Conservation (phyloP, 2,888 invertebrate genomes). For the Drosophila fungiperda region DNA sequence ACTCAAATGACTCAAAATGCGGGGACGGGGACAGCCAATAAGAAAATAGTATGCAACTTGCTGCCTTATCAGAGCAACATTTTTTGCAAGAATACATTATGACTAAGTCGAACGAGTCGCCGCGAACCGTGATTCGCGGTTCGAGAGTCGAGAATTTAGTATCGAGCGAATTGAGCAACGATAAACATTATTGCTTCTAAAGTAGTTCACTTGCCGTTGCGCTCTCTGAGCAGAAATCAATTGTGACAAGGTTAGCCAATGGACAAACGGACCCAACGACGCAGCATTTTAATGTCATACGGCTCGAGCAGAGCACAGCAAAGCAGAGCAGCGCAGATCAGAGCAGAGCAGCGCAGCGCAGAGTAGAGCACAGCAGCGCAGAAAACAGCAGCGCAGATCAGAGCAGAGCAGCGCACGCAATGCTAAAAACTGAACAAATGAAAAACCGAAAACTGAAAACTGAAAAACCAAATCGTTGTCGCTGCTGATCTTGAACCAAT, state of each 20-base stretch:
- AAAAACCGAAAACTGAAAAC: conserved; percentile 3
- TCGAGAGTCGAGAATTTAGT: neutral
- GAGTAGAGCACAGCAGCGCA: neutral
- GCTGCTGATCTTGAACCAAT: conserved; percentile 78
- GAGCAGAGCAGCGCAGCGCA: neutral
- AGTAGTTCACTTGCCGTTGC: conserved; percentile 29
- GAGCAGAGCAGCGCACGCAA: conserved; percentile 40
- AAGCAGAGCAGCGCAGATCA: conserved; percentile 24
- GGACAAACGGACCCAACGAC: conserved; percentile 19
- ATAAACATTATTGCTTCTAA: conserved; percentile 53
- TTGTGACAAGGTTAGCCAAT: conserved; percentile 58
- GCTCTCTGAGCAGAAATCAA: conserved; percentile 47
- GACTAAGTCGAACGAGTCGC: conserved; percentile 49
- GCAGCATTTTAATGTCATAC: neutral
- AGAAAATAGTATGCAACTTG: neutral
- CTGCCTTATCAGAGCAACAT: conserved; percentile 45
- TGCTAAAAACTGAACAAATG: conserved; percentile 17
- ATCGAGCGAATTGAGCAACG: conserved; percentile 33
- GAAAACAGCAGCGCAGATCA: neutral
- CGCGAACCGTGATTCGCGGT: neutral
- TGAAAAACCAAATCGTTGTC: conserved; percentile 42
- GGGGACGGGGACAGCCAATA: conserved; percentile 7
- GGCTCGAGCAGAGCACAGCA: neutral
- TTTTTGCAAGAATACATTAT: conserved; percentile 61
- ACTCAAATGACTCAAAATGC: conserved; percentile 65